Evolutionary conservation across 2,113 vertebrate species (phyloP), one percentile per base, ranked within the genome.

Genomic region (Stercorarius parasiticus): DNA sequence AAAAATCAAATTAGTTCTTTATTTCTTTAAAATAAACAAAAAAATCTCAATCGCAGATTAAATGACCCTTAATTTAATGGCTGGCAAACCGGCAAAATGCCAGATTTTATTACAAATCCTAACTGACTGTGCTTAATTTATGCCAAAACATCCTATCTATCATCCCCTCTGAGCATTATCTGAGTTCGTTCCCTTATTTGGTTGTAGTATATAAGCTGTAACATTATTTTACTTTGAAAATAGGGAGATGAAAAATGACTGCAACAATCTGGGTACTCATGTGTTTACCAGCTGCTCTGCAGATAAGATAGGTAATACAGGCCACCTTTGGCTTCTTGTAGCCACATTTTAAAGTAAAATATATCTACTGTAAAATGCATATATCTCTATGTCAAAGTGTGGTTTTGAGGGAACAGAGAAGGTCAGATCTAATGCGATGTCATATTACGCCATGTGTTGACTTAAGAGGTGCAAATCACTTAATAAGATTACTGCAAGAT

Each of bases 181-280:
- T 62, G 77, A 82, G 52, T 85, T 91, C 8, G 6, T 69, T 95
- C 50, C 70, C 73, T 94, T 95, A 76, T 91, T 87, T 94, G 66
- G 62, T 71, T 80, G 36, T 62, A 70, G 61, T 82, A 94, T 91
- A 69, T 72, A 89, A 92, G 34, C 47, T 79, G 38, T 79, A 91
- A 95, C 30, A 18, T 72, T 95, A 62, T 85, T 95, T 94, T 94
- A 93, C 40, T 45, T 93, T 85, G 84, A 95, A 95, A 97, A 91
- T 17, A 80, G 14, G 50, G 59, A 66, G 36, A 76, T 72, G 40
- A 92, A 95, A 91, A 95, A 80, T 85, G 43, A 69, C 66, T 2
- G 2, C 56, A 89, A 65, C 58, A 91, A 25, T 70, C 62, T 89
- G 70, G 5, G 13, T 91, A 76, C 70, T 53, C 40, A 52, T 58